phyloP scores from a whole-genome alignment of 1,140 invertebrate species.

The Scaptomyza hsui region DNA sequence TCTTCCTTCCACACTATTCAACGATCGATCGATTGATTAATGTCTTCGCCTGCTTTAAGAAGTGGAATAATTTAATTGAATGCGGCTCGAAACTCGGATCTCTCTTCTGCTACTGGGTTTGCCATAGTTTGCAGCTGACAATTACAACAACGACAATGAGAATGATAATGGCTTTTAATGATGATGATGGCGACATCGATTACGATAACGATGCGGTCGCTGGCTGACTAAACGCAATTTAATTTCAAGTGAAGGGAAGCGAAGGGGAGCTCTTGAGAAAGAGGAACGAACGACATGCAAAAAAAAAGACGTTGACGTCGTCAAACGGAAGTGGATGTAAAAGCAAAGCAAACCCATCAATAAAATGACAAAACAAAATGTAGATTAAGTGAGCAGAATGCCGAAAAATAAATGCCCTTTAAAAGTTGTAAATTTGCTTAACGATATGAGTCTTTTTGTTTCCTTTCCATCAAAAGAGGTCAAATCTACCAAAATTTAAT shows the following conservation, averaged over 20 bases:
- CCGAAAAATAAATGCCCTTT: not conserved
- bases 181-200: constrained; percentile 6
- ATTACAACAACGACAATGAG: not conserved
- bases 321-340: constrained; percentile 48
- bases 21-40: not conserved
- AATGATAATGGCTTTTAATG: not conserved
- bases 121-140: not conserved
- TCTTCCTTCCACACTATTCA: not conserved
- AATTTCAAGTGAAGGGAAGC: not conserved
- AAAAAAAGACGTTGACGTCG: constrained; percentile 32
- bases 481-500: no score
- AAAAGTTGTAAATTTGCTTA: not conserved
- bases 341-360: constrained; percentile 3
- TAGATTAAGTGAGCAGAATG: not conserved
- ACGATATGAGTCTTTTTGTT: no score
- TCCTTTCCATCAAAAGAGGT: no score
- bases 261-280: no score
- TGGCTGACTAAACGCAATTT: constrained; percentile 27
- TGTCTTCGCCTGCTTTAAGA: not conserved
- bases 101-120: not conserved
- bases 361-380: not conserved
- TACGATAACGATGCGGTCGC: constrained; percentile 16
- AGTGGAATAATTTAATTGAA: not conserved
- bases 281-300: not conserved
- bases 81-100: not conserved